Percentiles rank a stretch among this genome's conserved stretches.
Conservation (phyloP, 2,888 invertebrate species). For the Monochamus alternatus region DNA sequence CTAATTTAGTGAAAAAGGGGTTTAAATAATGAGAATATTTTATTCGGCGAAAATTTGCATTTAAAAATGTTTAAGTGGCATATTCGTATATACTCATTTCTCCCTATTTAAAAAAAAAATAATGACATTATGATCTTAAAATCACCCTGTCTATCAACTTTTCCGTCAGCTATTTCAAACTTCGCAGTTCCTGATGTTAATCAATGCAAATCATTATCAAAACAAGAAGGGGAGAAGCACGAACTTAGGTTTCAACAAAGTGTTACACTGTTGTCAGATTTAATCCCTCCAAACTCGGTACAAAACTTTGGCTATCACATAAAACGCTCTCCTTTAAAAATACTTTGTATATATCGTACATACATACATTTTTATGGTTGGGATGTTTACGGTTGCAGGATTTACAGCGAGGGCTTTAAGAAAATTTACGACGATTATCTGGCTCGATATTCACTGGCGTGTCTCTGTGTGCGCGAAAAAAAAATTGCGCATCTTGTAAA, state of each 20-base stretch:
- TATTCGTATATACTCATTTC: too few relatives aligned
- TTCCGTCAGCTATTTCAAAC: too few relatives aligned
- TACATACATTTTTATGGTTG: neutral
- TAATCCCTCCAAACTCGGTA: neutral
- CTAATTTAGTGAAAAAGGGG: too few relatives aligned
- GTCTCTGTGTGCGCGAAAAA: slow-evolving; percentile 2
- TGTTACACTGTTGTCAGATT: neutral
- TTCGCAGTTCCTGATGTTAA: too few relatives aligned
- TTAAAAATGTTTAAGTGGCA: too few relatives aligned
- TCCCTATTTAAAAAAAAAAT: too few relatives aligned
- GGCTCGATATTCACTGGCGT: neutral
- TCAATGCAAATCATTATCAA: too few relatives aligned
- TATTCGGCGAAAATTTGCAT: too few relatives aligned
- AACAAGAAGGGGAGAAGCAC: neutral
- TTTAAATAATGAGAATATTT: too few relatives aligned
- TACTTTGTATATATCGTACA: neutral
- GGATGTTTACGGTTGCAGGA: slow-evolving; percentile 5
- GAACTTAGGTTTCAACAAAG: neutral
- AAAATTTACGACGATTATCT: slow-evolving; percentile 18
- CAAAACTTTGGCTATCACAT: neutral
- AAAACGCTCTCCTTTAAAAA: neutral
- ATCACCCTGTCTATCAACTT: too few relatives aligned
- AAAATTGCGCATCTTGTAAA: slow-evolving; percentile 21
- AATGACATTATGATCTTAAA: too few relatives aligned
- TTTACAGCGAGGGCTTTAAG: neutral